These are phyloP conservation scores for Lepeophtheirus salmonis DNA, from an alignment of 1,140 invertebrate species.

Conservation along the genomic window DNA sequence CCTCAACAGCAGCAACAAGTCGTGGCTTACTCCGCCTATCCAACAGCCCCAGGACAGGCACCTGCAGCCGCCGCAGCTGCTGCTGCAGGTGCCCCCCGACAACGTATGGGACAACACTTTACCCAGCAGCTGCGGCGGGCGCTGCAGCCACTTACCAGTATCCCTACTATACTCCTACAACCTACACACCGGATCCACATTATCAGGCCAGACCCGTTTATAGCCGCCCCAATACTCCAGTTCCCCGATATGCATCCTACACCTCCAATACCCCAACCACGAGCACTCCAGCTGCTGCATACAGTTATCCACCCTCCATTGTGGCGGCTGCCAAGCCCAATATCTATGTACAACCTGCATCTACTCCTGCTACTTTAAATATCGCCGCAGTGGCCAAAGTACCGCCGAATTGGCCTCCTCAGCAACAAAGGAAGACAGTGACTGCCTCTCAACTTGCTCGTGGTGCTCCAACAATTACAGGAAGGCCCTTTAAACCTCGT, in stretches of 20 bases:
- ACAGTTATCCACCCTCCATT: background rate
- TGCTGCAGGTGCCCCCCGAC: no score
- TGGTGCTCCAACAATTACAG: conserved; percentile 33
- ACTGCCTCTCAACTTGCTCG: conserved; percentile 23
- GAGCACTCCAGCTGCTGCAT: background rate
- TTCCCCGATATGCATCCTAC: background rate
- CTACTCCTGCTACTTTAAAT: no score
- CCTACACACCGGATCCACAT: background rate
- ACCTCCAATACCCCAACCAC: background rate
- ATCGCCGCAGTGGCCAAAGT: background rate
- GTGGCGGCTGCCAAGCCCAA: background rate
- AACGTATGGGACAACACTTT: no score
- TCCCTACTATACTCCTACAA: background rate
- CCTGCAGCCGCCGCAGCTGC: background rate
- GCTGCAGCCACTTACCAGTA: background rate
- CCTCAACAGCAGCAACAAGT: background rate
- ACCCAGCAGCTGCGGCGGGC: background rate
- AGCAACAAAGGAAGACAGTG: background rate
- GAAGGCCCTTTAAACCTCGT: conserved; percentile 37
- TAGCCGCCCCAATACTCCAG: conserved; percentile 6
- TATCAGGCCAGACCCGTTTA: conserved; percentile 13
- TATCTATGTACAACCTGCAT: background rate
- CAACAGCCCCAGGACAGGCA: background rate
- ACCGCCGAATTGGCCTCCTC: background rate
- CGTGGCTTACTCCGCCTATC: conserved; percentile 8